phyloP scores from a whole-genome alignment of 1,140 invertebrate genomes.

The Rhizoglyphus robini region DNA sequence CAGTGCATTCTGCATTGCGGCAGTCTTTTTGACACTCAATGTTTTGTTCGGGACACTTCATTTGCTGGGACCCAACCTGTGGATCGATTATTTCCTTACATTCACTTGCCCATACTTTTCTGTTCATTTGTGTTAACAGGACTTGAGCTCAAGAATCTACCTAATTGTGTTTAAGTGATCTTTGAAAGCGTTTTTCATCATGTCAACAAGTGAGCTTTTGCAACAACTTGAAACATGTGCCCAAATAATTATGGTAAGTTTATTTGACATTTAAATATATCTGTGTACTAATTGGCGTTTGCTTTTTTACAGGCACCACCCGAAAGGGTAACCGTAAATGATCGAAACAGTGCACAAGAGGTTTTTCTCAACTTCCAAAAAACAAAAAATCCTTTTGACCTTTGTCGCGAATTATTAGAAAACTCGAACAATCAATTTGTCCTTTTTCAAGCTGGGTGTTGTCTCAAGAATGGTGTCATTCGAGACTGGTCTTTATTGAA shows the following conservation, averaged over 20 bases:
- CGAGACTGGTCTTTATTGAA: conserved; percentile 51
- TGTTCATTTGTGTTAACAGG: too few species aligned
- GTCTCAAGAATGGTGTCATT: conserved; percentile 67
- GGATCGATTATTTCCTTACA: too few species aligned
- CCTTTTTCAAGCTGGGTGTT: conserved; percentile 65
- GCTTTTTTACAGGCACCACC: conserved; percentile 53
- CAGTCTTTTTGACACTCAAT: too few species aligned
- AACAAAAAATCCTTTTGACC: conserved; percentile 59
- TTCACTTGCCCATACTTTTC: too few species aligned
- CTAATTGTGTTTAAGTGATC: too few species aligned
- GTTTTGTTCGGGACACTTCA: too few species aligned
- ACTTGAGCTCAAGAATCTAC: too few species aligned
- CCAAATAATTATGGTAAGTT: conserved; percentile 12
- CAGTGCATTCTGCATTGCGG: too few species aligned
- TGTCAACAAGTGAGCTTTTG: conserved; percentile 12
- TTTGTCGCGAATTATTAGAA: conserved; percentile 59
- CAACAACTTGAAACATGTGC: conserved; percentile 19
- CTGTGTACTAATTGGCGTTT: not conserved
- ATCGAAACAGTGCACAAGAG: conserved; percentile 58
- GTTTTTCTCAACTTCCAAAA: conserved; percentile 66
- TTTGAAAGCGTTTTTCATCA: too few species aligned
- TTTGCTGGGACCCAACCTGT: too few species aligned
- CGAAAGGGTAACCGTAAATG: conserved; percentile 56
- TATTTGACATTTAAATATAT: too few species aligned
- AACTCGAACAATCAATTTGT: conserved; percentile 62